Percentiles rank a stretch among this genome's conserved stretches.
These are phyloP conservation scores for Eupithecia exiguata DNA, from an alignment of 2,888 invertebrate species.

Conservation along the genomic window DNA sequence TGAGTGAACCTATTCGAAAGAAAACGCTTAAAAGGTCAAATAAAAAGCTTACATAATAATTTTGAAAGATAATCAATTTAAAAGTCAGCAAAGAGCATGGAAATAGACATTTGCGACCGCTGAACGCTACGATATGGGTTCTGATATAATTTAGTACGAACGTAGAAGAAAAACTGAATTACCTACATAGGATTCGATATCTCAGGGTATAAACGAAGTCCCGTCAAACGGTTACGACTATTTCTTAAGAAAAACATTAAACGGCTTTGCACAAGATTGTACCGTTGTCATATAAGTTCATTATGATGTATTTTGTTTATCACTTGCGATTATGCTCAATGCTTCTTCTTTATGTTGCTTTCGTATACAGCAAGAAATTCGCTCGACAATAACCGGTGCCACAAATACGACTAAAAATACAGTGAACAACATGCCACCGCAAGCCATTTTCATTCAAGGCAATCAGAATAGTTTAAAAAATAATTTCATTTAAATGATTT, in stretches of 20 bases:
- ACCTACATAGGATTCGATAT: background rate
- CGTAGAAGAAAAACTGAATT: background rate
- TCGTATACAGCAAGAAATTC: conserved; percentile 28
- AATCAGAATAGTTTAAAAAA: background rate
- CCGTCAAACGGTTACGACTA: background rate
- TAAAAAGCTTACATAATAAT: background rate
- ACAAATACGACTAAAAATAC: conserved; percentile 41
- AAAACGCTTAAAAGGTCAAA: background rate
- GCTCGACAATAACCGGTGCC: conserved; percentile 49
- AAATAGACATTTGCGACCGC: background rate
- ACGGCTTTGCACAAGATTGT: background rate
- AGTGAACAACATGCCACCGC: conserved; percentile 37
- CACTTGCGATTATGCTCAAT: background rate
- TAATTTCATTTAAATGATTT: conserved; percentile 33
- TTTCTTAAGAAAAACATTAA: background rate
- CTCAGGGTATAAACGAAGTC: background rate
- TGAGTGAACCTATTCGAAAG: background rate
- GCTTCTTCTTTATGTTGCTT: background rate
- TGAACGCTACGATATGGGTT: background rate
- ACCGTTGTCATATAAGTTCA: background rate
- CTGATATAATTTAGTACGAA: background rate
- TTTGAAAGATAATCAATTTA: background rate
- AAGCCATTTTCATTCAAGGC: conserved; percentile 44
- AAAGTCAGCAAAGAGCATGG: background rate
- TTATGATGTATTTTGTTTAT: background rate